Conservation (phyloP, 2,797 vertebrate genomes). For the Parambassis ranga region DNA sequence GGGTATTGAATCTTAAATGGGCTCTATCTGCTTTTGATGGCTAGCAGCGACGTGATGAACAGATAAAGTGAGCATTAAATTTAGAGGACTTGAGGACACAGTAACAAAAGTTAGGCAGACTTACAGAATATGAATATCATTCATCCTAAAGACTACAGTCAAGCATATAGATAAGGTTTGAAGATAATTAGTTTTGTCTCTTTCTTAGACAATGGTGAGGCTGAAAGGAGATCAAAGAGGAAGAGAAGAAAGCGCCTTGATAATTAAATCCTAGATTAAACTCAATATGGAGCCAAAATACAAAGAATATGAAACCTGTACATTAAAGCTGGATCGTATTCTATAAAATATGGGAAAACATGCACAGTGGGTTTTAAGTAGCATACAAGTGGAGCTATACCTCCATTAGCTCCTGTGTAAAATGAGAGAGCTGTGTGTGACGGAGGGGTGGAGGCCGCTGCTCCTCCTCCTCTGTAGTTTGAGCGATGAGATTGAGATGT, state of each 20-base stretch:
- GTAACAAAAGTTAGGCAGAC: constrained; percentile 24
- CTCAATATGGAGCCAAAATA: constrained; percentile 15
- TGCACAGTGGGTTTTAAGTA: constrained; percentile 3
- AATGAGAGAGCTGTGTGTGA: constrained; percentile 38
- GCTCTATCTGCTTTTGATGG: constrained; percentile 10
- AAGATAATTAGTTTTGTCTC: constrained; percentile 37
- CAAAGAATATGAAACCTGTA: constrained; percentile 8
- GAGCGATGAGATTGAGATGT: constrained; percentile 74
- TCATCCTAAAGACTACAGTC: constrained; percentile 16
- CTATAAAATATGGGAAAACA: neutral
- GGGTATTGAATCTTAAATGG: constrained; percentile 14
- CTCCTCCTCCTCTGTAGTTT: constrained; percentile 24
- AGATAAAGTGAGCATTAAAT: constrained; percentile 30
- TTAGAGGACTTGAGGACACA: constrained; percentile 24
- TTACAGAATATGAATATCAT: constrained; percentile 23
- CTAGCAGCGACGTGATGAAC: neutral
- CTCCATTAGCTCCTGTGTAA: constrained; percentile 26
- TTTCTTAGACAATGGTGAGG: constrained; percentile 22
- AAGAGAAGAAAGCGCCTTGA: constrained; percentile 13
- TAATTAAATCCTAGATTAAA: constrained; percentile 22
- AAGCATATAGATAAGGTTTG: constrained; percentile 12
- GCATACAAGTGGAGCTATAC: constrained; percentile 26
- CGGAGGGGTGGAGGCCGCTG: constrained; percentile 10
- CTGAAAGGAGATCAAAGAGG: constrained; percentile 31
- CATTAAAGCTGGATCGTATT: neutral